Base-by-base conservation (phyloP, 35 echinoderm and acorn worm genomes). In the Apostichopus japonicus region DNA sequence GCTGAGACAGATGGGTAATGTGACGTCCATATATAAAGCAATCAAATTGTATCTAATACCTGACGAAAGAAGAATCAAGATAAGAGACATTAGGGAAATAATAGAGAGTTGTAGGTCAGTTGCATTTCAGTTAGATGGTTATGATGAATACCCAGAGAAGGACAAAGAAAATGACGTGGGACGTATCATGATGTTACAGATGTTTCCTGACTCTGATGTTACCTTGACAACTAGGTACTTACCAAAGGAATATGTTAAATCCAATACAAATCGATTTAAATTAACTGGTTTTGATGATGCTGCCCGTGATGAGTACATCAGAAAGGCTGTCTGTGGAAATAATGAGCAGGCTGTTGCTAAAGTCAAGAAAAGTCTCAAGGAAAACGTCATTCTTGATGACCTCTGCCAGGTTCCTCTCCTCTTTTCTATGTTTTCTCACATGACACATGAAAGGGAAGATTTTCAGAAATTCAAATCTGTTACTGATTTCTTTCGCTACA, bases 241-340 rank as follows among this genome's bases (percentile, higher is more conserved):
- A 72, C 70, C 70, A 19, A 72, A 72, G 5, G n/a, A 0, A 16
- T 72, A 15, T 72, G 70, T 6, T 19, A 72, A 72, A 72, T 72
- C 70, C 70, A 10, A 22, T 0, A 84, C 80, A 4, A 84, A 56
- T 56, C 53, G 52, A 17, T 1, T 84, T 56, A 84, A 57, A 56
- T 84, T 84, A n/a, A 84, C 80, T 17, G 80, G 80, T 7, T 84
- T 84, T 58, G 80, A 84, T 84, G 80, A 84, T 0, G 56, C n/a
- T 56, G 80, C 80, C 0, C 54, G 44, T 11, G 17, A 21, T n/a
- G n/a, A 57, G 8, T 84, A 84, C 53, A 84, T 84, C 52, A 52
- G 80, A n/a, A 84, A 84, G 19, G 80, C 80, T 56, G 80, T 84
- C 7, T 54, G 53, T n/a, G 80, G 80, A 4, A 19, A 84, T 23